Evolutionary conservation across 1,140 invertebrate genomes (phyloP), one percentile per base, ranked within the genome.

Genomic region (Tenebrio molitor): DNA sequence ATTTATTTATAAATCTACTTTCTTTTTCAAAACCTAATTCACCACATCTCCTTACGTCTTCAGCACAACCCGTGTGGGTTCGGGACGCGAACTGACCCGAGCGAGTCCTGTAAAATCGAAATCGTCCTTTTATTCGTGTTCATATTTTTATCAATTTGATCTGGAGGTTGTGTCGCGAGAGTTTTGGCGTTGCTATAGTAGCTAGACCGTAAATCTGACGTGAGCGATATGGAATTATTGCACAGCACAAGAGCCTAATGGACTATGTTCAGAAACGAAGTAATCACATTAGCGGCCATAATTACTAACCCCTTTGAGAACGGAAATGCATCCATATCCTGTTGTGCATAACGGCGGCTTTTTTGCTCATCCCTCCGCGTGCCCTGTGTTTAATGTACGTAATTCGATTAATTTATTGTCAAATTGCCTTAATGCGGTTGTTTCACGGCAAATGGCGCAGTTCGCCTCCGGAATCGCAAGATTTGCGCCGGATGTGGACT

Each of bases 271-370:
- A 79, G 81, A 82, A 81, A 82, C 80, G 81, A 81, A 81, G 79
- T 82, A 81, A 82, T 82, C 80, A 81, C 80, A 82, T 82, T 82
- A 82, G 76, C 79, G 79, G 78, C 79, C 80, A 78, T 82, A 82
- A 82, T 82, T 82, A 80, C 80, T 74, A 80, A 81, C 80, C 81
- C 81, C 81, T 82, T 82, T 82, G 81, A 82, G 79, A 79, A 81
- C 81, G 81, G 81, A 82, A 82, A 82, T 82, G 81, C 81, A 82
- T 82, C 81, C 80, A 82, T 82, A 82, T 82, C 81, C 81, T 81
- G 81, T 80, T 80, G 79, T 80, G 78, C 80, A 79, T 76, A 77
- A 75, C 74, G 76, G 73, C 77, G 68, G 73, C 64, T 74, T 73
- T 76, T 78, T 79, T 77, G 74, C 65, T 58, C 72, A 63, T 73